Evolutionary conservation across 2,113 vertebrate genomes (phyloP).

Genomic region (Cinclus mexicanus): DNA sequence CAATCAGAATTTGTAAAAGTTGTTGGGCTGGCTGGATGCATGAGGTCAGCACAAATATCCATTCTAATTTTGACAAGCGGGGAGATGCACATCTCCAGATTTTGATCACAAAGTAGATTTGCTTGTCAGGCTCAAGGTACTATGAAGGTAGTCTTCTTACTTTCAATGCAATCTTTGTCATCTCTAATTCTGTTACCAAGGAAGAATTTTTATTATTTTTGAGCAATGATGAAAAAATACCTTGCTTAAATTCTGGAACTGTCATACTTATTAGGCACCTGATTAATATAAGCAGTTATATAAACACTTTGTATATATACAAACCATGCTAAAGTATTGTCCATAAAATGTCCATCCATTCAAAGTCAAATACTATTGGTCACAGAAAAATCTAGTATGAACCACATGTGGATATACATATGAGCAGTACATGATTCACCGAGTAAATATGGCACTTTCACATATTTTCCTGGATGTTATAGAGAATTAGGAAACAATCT

Average conservation of each 20-base stretch:
- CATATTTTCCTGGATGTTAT: constrained; percentile 31
- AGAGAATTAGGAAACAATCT: constrained; percentile 51
- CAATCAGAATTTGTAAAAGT: not conserved
- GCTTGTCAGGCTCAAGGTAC: not conserved
- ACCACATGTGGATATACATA: constrained; percentile 11
- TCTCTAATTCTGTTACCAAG: not conserved
- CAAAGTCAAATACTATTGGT: not conserved
- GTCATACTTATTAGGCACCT: constrained; percentile 33
- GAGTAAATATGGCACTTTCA: constrained; percentile 57
- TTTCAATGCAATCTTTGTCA: not conserved
- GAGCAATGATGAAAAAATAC: constrained; percentile 10
- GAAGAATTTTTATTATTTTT: not conserved
- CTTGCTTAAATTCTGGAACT: constrained; percentile 1
- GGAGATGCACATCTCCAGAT: not conserved
- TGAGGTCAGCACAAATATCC: not conserved
- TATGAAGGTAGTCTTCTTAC: not conserved
- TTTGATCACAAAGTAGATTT: constrained; percentile 1
- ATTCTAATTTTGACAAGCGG: not conserved
- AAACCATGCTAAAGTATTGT: not conserved
- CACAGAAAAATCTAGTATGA: not conserved
- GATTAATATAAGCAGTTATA: constrained; percentile 13
- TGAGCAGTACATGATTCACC: constrained; percentile 33
- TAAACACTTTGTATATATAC: not conserved
- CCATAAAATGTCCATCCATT: not conserved
- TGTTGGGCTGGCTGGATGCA: not conserved